Base-by-base conservation (phyloP, 2,797 vertebrate species). In the Phylloscopus collybita region DNA sequence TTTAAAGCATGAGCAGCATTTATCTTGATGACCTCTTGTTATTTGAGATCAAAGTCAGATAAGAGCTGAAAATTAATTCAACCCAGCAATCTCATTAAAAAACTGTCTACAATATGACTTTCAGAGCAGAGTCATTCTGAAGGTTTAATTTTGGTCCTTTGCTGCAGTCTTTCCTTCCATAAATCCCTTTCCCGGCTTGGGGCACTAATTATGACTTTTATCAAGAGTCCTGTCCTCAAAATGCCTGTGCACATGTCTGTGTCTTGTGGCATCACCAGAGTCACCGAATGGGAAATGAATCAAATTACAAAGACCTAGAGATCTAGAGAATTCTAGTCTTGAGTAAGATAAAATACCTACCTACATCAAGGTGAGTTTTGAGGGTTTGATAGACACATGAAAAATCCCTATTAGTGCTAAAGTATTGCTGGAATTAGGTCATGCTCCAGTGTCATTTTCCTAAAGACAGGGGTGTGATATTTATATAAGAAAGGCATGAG, bases 51-150 rank as follows among this genome's bases (percentile, higher is more conserved):
- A 76, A 95, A 95, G 74, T 95, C 78, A 92, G 86, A 26, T 74
- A 88, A 84, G 56, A 88, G 49, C 92, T 85, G 73, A 56, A 95
- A 92, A 86, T 73, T 4, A 94, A 93, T 94, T 92, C 73, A 76
- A 30, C 44, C 29, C 27, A 75, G 56, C 29, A 42, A 38, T 72
- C 9, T 5, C 80, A 66, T 88, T 92, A 81, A 80, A 70, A 90
- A 92, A 27, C 32, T 6, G 2, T 53, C 83, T 92, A 25, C 74
- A 89, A 10, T 42, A 61, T 40, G 60, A 85, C 64, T 89, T 92
- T 80, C 90, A 72, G 45, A 80, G 32, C 75, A 67, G 32, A 94
- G 51, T 80, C 7, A 1, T 86, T 86, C 69, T 67, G 73, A 56
- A 85, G 60, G 64, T 79, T 92, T 90, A 57, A 18, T 74, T 93